These are phyloP conservation scores for Amphiprion percula DNA, from an alignment of 2,113 vertebrate species.

Conservation along the genomic window DNA sequence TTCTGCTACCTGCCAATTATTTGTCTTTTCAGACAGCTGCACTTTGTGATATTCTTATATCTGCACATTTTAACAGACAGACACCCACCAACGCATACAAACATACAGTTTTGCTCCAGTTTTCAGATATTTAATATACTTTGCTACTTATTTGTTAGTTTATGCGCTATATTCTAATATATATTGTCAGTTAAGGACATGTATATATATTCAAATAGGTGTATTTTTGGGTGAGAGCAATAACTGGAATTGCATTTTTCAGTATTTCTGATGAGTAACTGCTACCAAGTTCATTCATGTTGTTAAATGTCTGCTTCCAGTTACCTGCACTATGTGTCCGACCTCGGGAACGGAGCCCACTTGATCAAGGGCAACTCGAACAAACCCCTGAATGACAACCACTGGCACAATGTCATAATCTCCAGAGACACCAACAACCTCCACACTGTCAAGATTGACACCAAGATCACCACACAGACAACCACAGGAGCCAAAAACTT, in stretches of 20 bases:
- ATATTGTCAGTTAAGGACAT: not conserved
- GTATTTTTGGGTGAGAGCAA: not conserved
- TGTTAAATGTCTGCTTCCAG: slow-evolving; percentile 73
- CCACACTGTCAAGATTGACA: slow-evolving; percentile 97
- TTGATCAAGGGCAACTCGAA: slow-evolving; percentile 98
- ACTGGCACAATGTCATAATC: slow-evolving; percentile 98
- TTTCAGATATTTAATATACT: slow-evolving; percentile 10
- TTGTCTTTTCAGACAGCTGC: slow-evolving; percentile 33
- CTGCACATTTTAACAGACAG: slow-evolving; percentile 5
- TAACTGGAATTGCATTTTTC: not conserved
- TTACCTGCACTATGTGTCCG: slow-evolving; percentile 96
- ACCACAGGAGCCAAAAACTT: slow-evolving; percentile 96
- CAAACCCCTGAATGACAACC: slow-evolving; percentile 96
- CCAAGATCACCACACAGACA: slow-evolving; percentile 95
- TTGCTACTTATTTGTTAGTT: not conserved
- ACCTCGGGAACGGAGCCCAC: slow-evolving; percentile 96
- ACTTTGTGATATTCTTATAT: slow-evolving; percentile 37
- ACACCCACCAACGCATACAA: not conserved
- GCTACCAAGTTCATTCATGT: not conserved
- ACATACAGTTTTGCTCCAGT: not conserved
- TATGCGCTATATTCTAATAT: not conserved
- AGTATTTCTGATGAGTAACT: not conserved
- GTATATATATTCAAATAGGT: too few species aligned
- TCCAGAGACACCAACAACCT: slow-evolving; percentile 97
- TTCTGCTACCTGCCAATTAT: slow-evolving; percentile 45